Evolutionary conservation across 2,113 vertebrate species (phyloP).

Genomic region (Rhynchomys soricoides): DNA sequence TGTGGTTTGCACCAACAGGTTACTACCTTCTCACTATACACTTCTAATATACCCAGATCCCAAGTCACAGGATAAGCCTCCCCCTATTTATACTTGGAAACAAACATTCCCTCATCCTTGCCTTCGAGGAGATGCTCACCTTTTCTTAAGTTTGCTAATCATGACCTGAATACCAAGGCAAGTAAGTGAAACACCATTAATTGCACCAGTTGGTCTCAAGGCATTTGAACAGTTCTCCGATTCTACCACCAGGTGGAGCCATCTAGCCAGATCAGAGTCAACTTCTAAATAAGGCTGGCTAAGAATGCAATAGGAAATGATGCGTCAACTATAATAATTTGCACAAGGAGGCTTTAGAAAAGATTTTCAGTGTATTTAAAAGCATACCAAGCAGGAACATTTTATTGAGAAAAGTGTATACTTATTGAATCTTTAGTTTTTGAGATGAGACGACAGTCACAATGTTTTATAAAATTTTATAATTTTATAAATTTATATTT

Average conservation of each 20-base stretch:
- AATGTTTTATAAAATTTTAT: no score
- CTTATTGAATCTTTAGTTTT: background rate
- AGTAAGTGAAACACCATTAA: rapidly evolving
- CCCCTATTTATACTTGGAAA: background rate
- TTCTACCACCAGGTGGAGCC: background rate
- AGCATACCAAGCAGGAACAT: background rate
- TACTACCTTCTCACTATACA: background rate
- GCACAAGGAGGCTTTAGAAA: background rate
- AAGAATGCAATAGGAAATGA: background rate
- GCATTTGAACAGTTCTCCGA: background rate
- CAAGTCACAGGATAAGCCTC: background rate
- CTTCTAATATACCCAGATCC: background rate
- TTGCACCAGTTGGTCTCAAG: background rate
- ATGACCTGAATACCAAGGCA: background rate
- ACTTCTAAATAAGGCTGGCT: rapidly evolving
- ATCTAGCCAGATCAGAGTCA: background rate
- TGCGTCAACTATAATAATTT: background rate
- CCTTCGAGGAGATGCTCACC: background rate
- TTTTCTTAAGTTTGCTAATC: background rate
- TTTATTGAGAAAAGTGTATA: background rate
- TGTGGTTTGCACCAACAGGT: background rate
- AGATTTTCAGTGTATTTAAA: background rate
- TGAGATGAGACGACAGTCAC: background rate
- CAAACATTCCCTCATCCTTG: background rate
- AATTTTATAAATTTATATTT: no score